A percentile compares a stretch with the other conserved stretches of the same genome.
Evolutionary conservation across 1,140 invertebrate species (phyloP).

Genomic region (Papilio xuthus): DNA sequence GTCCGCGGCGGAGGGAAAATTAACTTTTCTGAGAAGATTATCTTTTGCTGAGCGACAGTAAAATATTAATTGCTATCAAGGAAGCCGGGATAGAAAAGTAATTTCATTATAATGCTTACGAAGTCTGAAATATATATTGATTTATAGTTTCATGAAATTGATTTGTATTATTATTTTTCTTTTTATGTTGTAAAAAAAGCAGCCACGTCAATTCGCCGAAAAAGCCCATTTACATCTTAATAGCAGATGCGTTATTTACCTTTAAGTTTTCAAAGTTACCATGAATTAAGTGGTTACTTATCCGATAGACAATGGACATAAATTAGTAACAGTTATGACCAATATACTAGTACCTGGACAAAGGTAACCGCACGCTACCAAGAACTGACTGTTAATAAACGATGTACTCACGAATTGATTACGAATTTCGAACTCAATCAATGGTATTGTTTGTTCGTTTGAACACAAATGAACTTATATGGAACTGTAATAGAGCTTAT

Average conservation of each 20-base stretch:
- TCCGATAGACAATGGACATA: background rate
- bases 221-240: no score
- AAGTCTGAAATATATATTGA: background rate
- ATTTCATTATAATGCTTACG: background rate
- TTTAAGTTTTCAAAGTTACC: no score
- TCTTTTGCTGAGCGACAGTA: conserved; percentile 4
- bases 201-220: no score
- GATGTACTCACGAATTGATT: background rate
- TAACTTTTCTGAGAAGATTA: conserved; percentile 25
- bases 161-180: background rate
- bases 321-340: background rate
- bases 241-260: no score
- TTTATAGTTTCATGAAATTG: background rate
- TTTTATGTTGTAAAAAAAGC: no score
- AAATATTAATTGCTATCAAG: conserved; percentile 10
- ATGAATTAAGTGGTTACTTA: no score
- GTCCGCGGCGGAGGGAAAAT: conserved; percentile 5
- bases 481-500: background rate
- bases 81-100: background rate
- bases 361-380: background rate
- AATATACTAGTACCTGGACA: background rate
- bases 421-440: conserved; percentile 2
- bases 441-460: background rate
- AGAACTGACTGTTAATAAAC: background rate
- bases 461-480: conserved; percentile 1